These are phyloP conservation scores for Drosophila kanekoi DNA, from an alignment of 2,888 invertebrate species.

Conservation along the genomic window DNA sequence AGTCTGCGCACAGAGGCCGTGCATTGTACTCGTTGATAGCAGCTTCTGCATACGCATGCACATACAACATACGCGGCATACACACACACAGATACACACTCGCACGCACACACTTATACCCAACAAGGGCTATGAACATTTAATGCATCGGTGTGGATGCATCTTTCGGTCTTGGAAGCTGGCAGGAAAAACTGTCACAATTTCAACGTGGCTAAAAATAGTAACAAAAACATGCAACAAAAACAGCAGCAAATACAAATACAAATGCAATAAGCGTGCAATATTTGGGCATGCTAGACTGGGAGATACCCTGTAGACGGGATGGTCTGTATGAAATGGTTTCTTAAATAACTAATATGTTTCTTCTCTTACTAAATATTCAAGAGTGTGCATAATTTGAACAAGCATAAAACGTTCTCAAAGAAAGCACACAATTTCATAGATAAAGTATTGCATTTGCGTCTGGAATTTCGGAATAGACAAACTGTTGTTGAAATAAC, in stretches of 20 bases:
- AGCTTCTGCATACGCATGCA: slow-evolving; percentile 21
- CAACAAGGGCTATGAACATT: slow-evolving; percentile 37
- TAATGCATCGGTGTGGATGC: slow-evolving; percentile 37
- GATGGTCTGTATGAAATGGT: too few relatives aligned
- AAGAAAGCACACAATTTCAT: too few relatives aligned
- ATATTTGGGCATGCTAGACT: neutral
- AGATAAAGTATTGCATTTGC: too few relatives aligned
- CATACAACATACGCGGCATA: slow-evolving; percentile 17
- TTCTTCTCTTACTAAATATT: too few relatives aligned
- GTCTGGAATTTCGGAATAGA: too few relatives aligned
- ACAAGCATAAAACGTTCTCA: too few relatives aligned
- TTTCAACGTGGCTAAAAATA: slow-evolving; percentile 76
- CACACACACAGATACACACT: slow-evolving; percentile 13
- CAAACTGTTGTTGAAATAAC: too few relatives aligned
- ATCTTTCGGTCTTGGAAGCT: slow-evolving; percentile 42
- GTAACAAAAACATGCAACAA: slow-evolving; percentile 57
- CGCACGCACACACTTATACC: neutral
- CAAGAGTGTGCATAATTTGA: too few relatives aligned
- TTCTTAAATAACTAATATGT: too few relatives aligned
- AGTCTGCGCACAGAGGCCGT: slow-evolving; percentile 28
- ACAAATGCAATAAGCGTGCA: slow-evolving; percentile 1
- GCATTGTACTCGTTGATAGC: slow-evolving; percentile 46
- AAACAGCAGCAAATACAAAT: slow-evolving; percentile 25
- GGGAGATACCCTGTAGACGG: slow-evolving; percentile 11
- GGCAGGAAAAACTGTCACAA: slow-evolving; percentile 75